Evolutionary conservation across 37 sponge, comb jelly and placozoan species (phyloP), one percentile per base, ranked within the genome.

Genomic region (Mnemiopsis leidyi): DNA sequence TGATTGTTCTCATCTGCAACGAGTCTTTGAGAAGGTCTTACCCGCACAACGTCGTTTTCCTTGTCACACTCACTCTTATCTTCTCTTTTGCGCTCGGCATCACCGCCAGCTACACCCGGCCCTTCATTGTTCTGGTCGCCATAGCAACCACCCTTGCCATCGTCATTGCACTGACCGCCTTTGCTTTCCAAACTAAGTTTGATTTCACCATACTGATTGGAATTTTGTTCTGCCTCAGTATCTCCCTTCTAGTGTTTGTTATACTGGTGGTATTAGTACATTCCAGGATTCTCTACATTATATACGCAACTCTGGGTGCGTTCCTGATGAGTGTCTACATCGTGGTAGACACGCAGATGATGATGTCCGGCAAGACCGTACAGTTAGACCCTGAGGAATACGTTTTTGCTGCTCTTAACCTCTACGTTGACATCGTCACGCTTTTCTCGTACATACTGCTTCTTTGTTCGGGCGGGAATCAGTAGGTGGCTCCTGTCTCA

Each of bases 391-490:
- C 99, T 0, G 96, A 97, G 36, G 99, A 98, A 32, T 98, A 98
- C 93, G 96, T 98, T 68, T 29, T 98, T 38, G 99, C 99, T 0
- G 93, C 99, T 24, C 93, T 98, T 79, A 97, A 96, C 92, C 95
- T 98, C 76, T 98, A 98, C 69, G 94, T 98, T 38, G 99, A 98
- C 82, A 83, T 97, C 73, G 95, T 98, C 76, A 98, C 96, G 90
- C 95, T 98, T 31, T 98, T 98, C 94, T 39, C 97, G 34, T 96
- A 96, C 94, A 95, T 98, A 5, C 82, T 98, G 34, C 94, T 96
- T 20, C 94, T 98, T 32, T 48, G 61, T 48, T 5, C 9, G 9
- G 61, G 61, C 9, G 61, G 61, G 5, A 48, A 48, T 48, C 61
- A 48, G 61, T 48, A 13, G 13, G 5, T 48, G 61, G 61, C 5